Evolutionary conservation across 2,797 vertebrate species (phyloP), one percentile per base, ranked within the genome.

Genomic region (Sebastes matsubarae): DNA sequence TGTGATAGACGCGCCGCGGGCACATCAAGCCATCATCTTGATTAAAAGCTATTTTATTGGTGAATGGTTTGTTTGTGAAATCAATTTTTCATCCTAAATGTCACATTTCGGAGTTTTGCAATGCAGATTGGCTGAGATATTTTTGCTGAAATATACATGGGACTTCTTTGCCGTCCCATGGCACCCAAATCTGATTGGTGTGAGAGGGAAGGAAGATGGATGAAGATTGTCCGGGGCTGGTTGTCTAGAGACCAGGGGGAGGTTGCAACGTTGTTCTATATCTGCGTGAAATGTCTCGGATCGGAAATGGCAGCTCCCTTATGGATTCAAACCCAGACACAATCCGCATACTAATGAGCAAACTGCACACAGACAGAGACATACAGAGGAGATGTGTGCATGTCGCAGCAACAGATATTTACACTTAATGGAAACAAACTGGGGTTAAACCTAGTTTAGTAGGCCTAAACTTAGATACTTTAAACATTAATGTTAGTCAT

Each of bases 271-370:
- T 87, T 85, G 88, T 88, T 89, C 82, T 75, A 77, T 83, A 79
- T 89, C 87, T 82, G 84, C 55, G 42, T 86, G 87, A 93, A 91
- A 93, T 82, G 78, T 86, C 86, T 91, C 85, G 18, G 74, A 93
- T 93, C 66, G 77, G 77, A 93, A 94, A 93, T 91, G 91, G 89
- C 91, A 91, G 87, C 86, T 90, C 93, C 91, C 90, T 32, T 67
- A 87, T 87, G 92, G 87, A 88, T 93, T 82, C 14, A 34, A 83
- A 89, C 84, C 61, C 76, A 86, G 84, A 83, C 87, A 64, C 68
- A 70, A 84, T 46, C 63, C 2, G 81, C 85, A 92, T 89, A 70
- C 81, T 88, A 87, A 93, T 88, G 82, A 81, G 87, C 34, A 80
- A 71, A 71, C 46, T 25, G 67, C 59, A 79, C 68, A 63, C 60